Evolutionary conservation across 2,797 vertebrate genomes (phyloP).

Genomic region (Aselliscus stoliczkanus): DNA sequence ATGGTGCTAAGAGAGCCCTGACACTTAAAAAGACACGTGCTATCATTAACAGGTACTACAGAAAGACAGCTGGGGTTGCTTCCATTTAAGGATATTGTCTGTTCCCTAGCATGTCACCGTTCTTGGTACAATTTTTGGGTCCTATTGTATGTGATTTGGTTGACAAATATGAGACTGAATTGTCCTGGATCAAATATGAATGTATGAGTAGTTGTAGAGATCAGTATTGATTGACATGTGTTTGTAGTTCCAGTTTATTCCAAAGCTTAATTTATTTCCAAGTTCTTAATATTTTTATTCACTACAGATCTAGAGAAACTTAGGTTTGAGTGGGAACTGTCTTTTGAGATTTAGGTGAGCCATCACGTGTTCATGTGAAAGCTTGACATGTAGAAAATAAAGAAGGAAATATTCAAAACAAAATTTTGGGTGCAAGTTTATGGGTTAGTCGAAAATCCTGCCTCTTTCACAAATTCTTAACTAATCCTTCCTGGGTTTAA

Average conservation of each 20-base stretch:
- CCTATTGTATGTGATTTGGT: background rate
- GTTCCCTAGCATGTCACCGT: background rate
- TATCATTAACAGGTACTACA: no score
- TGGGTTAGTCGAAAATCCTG: slow-evolving; percentile 55
- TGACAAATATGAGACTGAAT: background rate
- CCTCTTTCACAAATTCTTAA: slow-evolving; percentile 59
- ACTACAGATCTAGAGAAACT: background rate
- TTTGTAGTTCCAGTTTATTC: background rate
- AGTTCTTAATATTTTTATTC: background rate
- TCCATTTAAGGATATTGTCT: background rate
- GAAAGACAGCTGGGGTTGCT: background rate
- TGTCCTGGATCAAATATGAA: background rate
- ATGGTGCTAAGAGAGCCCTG: background rate
- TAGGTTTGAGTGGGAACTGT: background rate
- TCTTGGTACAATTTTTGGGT: background rate
- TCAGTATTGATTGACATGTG: background rate
- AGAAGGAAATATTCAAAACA: background rate
- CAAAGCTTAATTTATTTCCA: background rate
- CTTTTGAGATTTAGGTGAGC: slow-evolving; percentile 1
- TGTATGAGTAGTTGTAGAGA: background rate
- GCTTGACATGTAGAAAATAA: background rate
- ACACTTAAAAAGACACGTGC: background rate
- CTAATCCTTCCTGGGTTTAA: slow-evolving; percentile 64
- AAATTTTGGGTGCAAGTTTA: background rate
- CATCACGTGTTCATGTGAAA: background rate